These are phyloP conservation scores for Xyliphius kryptos DNA, from an alignment of 2,113 vertebrate genomes.

Conservation along the genomic window DNA sequence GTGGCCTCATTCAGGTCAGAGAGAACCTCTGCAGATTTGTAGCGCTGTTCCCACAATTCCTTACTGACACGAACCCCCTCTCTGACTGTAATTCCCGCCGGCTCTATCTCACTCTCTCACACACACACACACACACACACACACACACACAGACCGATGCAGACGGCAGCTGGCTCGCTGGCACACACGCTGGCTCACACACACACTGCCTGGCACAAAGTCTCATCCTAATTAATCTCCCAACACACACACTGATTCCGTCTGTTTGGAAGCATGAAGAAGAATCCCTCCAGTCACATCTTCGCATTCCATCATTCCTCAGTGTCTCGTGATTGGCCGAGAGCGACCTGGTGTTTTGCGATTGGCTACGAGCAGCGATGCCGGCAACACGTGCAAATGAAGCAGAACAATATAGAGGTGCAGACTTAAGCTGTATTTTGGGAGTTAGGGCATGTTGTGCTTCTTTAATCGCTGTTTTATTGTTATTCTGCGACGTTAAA, in stretches of 20 bases:
- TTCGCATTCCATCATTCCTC: slow-evolving; percentile 10
- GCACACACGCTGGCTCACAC: slow-evolving; percentile 20
- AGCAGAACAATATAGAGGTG: not conserved
- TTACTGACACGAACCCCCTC: slow-evolving; percentile 17
- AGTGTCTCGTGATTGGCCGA: not conserved
- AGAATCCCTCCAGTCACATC: slow-evolving; percentile 19
- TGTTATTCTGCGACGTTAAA: too few relatives aligned
- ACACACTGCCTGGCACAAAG: slow-evolving; percentile 19
- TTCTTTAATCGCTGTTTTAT: too few relatives aligned
- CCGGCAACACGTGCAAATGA: too few relatives aligned
- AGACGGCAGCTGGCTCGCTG: slow-evolving; percentile 24
- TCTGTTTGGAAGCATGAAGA: slow-evolving; percentile 15
- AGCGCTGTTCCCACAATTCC: slow-evolving; percentile 23
- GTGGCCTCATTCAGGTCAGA: slow-evolving; percentile 37
- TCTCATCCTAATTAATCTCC: slow-evolving; percentile 28
- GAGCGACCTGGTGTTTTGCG: not conserved
- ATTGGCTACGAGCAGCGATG: slow-evolving; percentile 3
- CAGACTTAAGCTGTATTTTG: too few relatives aligned
- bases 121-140: slow-evolving; percentile 14
- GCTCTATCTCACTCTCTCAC: slow-evolving; percentile 21
- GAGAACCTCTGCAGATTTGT: slow-evolving; percentile 25
- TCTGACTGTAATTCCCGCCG: slow-evolving; percentile 19
- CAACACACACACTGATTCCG: slow-evolving; percentile 18
- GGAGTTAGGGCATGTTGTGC: too few relatives aligned
- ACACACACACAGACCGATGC: slow-evolving; percentile 13